Base-by-base conservation (phyloP, 2,888 invertebrate species). In the Terebella lapidaria region DNA sequence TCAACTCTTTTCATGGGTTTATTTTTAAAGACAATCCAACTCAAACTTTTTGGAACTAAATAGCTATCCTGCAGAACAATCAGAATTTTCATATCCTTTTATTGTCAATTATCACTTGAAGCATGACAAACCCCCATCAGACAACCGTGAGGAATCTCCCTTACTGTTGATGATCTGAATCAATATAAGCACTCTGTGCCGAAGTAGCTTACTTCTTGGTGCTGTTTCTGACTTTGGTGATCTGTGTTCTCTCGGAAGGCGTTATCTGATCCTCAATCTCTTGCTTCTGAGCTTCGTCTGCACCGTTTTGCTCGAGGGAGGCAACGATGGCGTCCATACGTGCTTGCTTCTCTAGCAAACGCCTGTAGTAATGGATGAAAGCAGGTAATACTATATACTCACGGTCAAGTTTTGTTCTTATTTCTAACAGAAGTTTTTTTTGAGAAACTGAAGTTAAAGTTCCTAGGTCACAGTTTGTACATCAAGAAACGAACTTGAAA, bases 251-350 rank as follows among this genome's bases (percentile, higher is more conserved):
- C 77, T 94, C 94, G 0, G 91, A 89, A 0, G 91, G 91, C 0
- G 93, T 91, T 60, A 94, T 86, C 71, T 92, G 89, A 76, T 92
- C 92, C 74, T 89, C 87, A 63, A 91, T 88, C 81, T 94, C 93
- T 59, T 87, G 85, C 61, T 92, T 85, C 79, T 91, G 89, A 70
- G 88, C 87, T 60, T 88, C 87, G 0, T 89, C 86, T 69, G 90
- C 90, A 0, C 88, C 89, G 65, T 89, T 87, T 70, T 87, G 86
- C 60, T 87, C 87, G 85, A 94, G 87, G 61, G 88, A 88, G 74
- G 88, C 87, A 20, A 71, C 64, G 27, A 94, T 88, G 64, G 88
- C 87, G 74, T 92, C 90, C 71, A 93, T 87, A 74, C 91, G 85
- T 69, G 91, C 88, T 71, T 91, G 89, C 81, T 94, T 94, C 75